Base-by-base conservation (phyloP, 2,888 invertebrate species). In the Dryadula phaetusa region DNA sequence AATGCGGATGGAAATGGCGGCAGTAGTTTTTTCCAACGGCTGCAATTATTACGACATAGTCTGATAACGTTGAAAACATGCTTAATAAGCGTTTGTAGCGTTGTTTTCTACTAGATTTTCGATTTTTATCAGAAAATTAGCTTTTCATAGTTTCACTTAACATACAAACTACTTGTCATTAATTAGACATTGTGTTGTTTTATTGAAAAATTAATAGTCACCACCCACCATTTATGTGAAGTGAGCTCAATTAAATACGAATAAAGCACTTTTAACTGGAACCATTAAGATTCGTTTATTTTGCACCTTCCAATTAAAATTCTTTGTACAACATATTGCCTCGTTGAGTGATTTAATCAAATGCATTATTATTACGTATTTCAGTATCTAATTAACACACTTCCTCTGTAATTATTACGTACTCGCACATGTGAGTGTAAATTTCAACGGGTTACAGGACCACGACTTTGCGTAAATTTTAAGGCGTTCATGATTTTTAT, bases 41-140 rank as follows among this genome's bases (percentile, higher is more conserved):
- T 81, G 77, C 77, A 79, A 86, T 90, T 84, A 87, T 84, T 83
- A 81, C 83, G 89, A 87, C 86, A 84, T 91, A 91, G 77, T 90
- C 89, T 88, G 85, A 85, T 91, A 86, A 88, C 85, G 79, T 78
- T 81, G 85, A 79, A 84, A 85, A 87, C 82, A 82, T 76, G 81
- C 77, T 83, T 62, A 71, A 73, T 72, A 64, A 71, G 72, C 73
- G 64, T 64, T 53, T 37, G 64, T 42, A 70, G 64, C 69, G 61
- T 60, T 61, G 61, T 68, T 66, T 49, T 71, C 68, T 68, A 65
- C 53, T 64, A 64, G 42, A 60, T 62, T 62, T 68, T 64, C 49
- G 62, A 62, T 65, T 62, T 52, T 16, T 42, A 67, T 67, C 52
- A 62, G 42, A 64, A 60, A 63, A 47, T 62, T 46, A 40, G 20